Base-by-base conservation (phyloP, 1,140 invertebrate genomes). In the Pemphigus obesinymphae region DNA sequence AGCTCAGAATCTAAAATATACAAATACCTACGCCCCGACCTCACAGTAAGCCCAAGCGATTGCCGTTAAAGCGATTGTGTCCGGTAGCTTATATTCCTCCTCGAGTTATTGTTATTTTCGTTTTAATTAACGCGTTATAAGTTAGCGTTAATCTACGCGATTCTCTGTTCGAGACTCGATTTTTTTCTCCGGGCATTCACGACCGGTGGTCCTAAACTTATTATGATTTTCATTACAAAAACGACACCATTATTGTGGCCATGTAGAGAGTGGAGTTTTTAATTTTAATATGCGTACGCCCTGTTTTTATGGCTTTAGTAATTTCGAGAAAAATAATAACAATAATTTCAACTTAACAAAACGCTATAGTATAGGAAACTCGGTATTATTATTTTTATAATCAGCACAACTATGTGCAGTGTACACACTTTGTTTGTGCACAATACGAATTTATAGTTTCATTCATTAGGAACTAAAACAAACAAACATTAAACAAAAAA, bases 141-240 rank as follows among this genome's bases (percentile, higher is more conserved):
- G 13, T 13, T 23, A 10, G 20, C 20, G 40, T 40, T 68, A 13
- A 40, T 70, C 10, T 70, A 70, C 13, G 3, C 4, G 31, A 40
- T 17, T 40, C 26, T 68, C 1, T 23, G 4, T 23, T 68, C 63
- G 34, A 68, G n/a, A 15, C 63, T 66, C 7, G n/a, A n/a, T n/a
- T n/a, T 10, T 37, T 23, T 70, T 37, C 2, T 68, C 43, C 26
- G 43, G 0, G 20, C 2, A 17, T 26, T 43, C 37, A 26, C 66
- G 0, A 70, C 3, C 66, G n/a, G 13, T 26, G n/a, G 37, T 70
- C 29, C 37, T 43, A 70, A 68, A 68, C 10, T 68, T 26, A 40
- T 70, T 43, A 70, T 70, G 43, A 26, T 40, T 70, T 70, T 43
- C 17, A 70, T 70, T 70, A 43, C n/a, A 70, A 70, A 70, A 23